phyloP scores from a whole-genome alignment of 1,140 invertebrate species.

The Calliphora vicina region DNA sequence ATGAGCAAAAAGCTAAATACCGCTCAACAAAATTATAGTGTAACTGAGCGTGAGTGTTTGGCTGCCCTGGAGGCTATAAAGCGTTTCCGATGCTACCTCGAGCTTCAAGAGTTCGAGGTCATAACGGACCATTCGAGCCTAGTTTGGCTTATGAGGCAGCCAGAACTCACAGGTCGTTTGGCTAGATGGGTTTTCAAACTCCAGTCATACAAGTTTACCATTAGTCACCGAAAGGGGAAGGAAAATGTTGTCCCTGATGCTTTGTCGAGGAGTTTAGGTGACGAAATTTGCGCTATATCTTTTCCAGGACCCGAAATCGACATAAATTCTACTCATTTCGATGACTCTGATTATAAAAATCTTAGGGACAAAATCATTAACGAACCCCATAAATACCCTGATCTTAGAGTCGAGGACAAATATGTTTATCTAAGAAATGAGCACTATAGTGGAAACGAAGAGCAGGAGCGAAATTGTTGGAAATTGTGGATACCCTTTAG shows the following conservation, averaged over 20 bases:
- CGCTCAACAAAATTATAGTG: no score
- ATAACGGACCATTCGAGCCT: no score
- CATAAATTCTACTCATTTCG: not conserved
- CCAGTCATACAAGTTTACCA: no score
- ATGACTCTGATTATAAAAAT: not conserved
- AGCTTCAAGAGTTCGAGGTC: no score
- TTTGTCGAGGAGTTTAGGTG: no score
- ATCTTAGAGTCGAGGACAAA: not conserved
- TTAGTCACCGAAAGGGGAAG: constrained; percentile 25
- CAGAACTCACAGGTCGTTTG: no score
- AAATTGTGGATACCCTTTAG: constrained; percentile 36
- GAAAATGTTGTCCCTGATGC: constrained; percentile 28
- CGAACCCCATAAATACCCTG: not conserved
- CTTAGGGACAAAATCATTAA: not conserved
- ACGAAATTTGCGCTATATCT: not conserved
- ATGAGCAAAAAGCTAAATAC: no score
- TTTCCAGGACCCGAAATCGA: not conserved
- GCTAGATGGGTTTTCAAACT: no score
- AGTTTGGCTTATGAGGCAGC: no score
- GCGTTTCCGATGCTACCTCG: no score
- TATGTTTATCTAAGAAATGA: not conserved
- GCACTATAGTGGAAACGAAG: not conserved
- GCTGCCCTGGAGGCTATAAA: no score
- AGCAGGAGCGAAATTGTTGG: constrained; percentile 20
- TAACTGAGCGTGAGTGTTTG: no score